phyloP scores from a whole-genome alignment of 2,888 invertebrate genomes.

The Phoenoteleia sp. region DNA sequence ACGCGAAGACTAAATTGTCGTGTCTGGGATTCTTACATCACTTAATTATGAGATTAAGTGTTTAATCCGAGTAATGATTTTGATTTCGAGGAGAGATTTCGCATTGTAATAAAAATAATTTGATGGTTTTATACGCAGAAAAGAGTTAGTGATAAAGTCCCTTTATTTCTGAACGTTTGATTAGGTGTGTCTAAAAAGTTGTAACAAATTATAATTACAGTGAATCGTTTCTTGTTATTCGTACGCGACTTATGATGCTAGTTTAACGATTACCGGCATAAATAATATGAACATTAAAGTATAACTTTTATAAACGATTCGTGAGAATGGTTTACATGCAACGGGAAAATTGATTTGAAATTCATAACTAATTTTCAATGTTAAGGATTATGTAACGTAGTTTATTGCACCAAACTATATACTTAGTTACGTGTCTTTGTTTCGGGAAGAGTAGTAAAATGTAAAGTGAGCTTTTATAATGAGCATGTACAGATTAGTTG shows the following conservation, averaged over 20 bases:
- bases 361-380: constrained; percentile 8
- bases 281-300: not conserved
- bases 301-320: constrained; percentile 4
- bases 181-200: too few species aligned
- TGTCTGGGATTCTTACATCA: not conserved
- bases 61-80: not conserved
- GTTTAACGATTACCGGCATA: not conserved
- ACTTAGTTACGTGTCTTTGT: not conserved
- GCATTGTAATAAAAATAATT: too few species aligned
- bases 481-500: too few species aligned
- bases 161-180: too few species aligned
- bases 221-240: not conserved
- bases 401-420: not conserved
- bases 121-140: too few species aligned
- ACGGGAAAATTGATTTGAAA: constrained; percentile 1
- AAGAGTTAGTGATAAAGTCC: too few species aligned
- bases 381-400: constrained; percentile 6
- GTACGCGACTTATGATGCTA: not conserved
- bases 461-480: too few species aligned
- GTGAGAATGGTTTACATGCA: not conserved
- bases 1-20: not conserved
- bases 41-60: not conserved
- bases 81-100: not conserved
- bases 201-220: not conserved
- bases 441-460: not conserved